phyloP scores from a whole-genome alignment of 1,140 invertebrate species.

The Hestina assimilis region DNA sequence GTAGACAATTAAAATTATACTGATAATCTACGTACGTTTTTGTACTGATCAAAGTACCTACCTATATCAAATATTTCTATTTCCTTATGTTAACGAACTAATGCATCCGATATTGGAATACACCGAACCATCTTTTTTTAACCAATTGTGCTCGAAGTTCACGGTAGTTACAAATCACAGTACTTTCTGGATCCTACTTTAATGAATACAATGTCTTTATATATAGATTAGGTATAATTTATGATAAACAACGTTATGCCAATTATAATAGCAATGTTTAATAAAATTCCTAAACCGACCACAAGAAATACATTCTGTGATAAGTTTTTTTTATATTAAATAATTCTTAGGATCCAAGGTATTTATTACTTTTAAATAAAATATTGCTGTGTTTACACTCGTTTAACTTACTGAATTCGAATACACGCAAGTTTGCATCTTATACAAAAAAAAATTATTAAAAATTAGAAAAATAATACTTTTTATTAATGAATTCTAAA shows the following conservation, averaged over 20 bases:
- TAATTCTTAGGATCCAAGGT: constrained; percentile 20
- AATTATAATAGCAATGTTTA: constrained; percentile 26
- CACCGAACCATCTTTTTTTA: constrained; percentile 15
- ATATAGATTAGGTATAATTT: constrained; percentile 35
- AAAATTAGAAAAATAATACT: constrained; percentile 10
- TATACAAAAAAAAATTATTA: constrained; percentile 10
- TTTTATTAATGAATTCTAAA: constrained; percentile 14
- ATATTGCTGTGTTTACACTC: constrained; percentile 20
- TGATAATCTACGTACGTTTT: constrained; percentile 66
- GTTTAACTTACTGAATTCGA: constrained; percentile 15
- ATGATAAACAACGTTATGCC: constrained; percentile 34
- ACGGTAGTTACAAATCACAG: constrained; percentile 71
- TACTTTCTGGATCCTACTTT: constrained; percentile 64
- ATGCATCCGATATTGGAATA: constrained; percentile 60
- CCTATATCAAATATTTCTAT: constrained; percentile 66
- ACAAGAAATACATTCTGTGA: constrained; percentile 29
- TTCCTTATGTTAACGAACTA: constrained; percentile 64
- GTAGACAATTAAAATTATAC: constrained; percentile 73
- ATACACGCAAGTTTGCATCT: constrained; percentile 20
- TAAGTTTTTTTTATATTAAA: constrained; percentile 24
- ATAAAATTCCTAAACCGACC: constrained; percentile 28
- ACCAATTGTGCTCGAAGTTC: constrained; percentile 50
- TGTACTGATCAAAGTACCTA: constrained; percentile 77
- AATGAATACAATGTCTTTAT: constrained; percentile 48
- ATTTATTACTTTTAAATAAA: constrained; percentile 23